Conservation (phyloP, 2,888 invertebrate species). For the Rugalucina vietnamica region DNA sequence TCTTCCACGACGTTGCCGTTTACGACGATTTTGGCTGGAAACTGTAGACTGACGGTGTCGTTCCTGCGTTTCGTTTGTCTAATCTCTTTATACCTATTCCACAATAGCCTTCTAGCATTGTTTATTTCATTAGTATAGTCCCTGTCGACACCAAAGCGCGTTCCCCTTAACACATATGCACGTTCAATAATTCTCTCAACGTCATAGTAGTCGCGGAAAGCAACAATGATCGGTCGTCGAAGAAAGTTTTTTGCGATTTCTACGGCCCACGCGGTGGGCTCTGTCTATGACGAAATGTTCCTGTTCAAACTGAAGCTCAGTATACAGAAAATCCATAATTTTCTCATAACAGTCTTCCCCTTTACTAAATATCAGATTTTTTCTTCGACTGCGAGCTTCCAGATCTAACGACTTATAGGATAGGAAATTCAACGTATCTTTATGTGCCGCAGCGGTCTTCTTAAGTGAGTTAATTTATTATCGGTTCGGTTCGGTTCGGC, state of each 20-base stretch:
- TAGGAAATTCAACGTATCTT: not conserved
- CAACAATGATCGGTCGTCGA: not conserved
- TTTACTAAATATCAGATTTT: not conserved
- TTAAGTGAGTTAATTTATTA: not conserved
- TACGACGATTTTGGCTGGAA: not conserved
- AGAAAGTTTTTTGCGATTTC: not conserved
- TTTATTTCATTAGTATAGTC: not conserved
- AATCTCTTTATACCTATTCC: not conserved
- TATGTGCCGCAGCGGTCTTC: not conserved
- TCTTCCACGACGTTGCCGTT: not conserved
- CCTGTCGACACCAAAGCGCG: not conserved
- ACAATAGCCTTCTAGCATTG: not conserved
- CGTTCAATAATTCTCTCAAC: not conserved
- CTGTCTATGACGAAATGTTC: not conserved
- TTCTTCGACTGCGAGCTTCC: not conserved
- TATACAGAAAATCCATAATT: not conserved
- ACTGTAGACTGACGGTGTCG: too few species aligned
- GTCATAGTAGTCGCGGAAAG: not conserved
- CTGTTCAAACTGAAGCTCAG: not conserved
- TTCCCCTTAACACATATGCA: not conserved
- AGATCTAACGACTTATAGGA: not conserved
- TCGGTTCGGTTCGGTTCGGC: too few species aligned
- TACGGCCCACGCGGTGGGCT: not conserved
- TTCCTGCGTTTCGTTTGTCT: not conserved
- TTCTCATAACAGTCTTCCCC: not conserved